Base-by-base conservation (phyloP, 2,797 vertebrate genomes). In the Chelon auratus region DNA sequence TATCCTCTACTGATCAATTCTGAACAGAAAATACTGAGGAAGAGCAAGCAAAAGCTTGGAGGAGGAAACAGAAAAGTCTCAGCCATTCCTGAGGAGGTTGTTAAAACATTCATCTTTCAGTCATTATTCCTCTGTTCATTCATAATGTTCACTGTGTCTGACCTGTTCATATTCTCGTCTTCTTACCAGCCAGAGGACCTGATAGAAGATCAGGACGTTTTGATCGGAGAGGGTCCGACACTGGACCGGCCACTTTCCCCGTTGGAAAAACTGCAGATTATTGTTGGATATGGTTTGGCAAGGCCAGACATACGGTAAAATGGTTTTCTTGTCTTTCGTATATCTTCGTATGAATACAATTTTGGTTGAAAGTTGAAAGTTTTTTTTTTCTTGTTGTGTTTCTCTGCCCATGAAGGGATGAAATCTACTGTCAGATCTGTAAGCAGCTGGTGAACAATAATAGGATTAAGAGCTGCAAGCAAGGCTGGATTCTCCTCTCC, bases 391-490 rank as follows among this genome's bases (percentile, higher is more conserved):
- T 11, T 42, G 6, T 42, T 36, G 51, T 0, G 24, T 3, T 67
- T 22, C 14, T 47, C 4, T 56, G 51, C 17, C 8, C 4, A 78
- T 82, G 66, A 89, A 99, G 98, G 85, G 97, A 99, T 76, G 97
- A 99, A 86, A 96, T 99, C 85, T 99, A 97, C 82, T 98, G 98
- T 89, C 98, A 99, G 94, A 97, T 99, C 90, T 98, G 97, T 89
- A 99, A 99, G 88, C 98, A 99, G 83, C 94, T 99, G 72, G 93
- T 93, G 0, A 94, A 92, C 51, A 98, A 99, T 78, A 92, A 30
- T 64, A 96, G 91, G 80, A 92, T 24, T 15, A 94, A 51, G 76
- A 97, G 95, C 88, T 70, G 88, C 20, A 91, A 90, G 40, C 93
- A 93, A 65, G 98, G 98, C 72, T 99, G 97, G 98, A 91, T 94